Percentiles rank a stretch among this genome's conserved stretches.
Conservation (phyloP, 2,888 invertebrate genomes). For the Cheilosia urbana region DNA sequence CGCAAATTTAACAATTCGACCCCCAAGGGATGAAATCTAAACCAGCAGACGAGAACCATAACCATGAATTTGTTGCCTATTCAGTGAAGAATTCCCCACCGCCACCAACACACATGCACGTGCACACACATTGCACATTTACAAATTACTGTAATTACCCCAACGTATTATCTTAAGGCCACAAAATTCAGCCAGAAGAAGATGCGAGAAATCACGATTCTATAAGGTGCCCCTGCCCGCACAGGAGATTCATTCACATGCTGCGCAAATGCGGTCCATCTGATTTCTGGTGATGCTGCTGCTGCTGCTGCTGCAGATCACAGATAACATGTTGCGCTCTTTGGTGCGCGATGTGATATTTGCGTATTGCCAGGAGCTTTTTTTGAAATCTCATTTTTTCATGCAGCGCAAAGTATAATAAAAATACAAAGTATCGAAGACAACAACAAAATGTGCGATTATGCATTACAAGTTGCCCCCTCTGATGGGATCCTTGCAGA, state of each 20-base stretch:
- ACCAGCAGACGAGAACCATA: conserved; percentile 47
- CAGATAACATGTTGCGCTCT: conserved; percentile 72
- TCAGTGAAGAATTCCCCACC: conserved; percentile 20
- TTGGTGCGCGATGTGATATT: conserved; percentile 68
- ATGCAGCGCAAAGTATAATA: conserved; percentile 5
- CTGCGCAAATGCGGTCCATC: conserved; percentile 32
- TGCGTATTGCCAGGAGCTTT: conserved; percentile 76
- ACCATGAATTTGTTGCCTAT: conserved; percentile 68
- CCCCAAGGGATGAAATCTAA: conserved; percentile 75
- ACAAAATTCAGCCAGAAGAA: conserved; percentile 75
- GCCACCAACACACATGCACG: conserved; percentile 13
- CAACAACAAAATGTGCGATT: conserved; percentile 10
- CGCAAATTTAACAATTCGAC: conserved; percentile 71
- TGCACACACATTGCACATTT: conserved; percentile 75
- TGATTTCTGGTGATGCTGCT: conserved; percentile 14
- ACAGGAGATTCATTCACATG: conserved; percentile 37
- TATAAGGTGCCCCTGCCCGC: conserved; percentile 11
- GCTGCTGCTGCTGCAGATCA: conserved; percentile 60
- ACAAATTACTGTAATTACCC: conserved; percentile 81
- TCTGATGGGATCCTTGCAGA: conserved; percentile 62
- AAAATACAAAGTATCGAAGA: neutral
- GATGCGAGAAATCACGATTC: conserved; percentile 72
- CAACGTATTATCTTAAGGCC: conserved; percentile 80
- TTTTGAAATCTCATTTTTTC: conserved; percentile 51
- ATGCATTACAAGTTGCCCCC: conserved; percentile 51